phyloP scores from a whole-genome alignment of 2,113 vertebrate genomes.

The Hemiprocne comata region DNA sequence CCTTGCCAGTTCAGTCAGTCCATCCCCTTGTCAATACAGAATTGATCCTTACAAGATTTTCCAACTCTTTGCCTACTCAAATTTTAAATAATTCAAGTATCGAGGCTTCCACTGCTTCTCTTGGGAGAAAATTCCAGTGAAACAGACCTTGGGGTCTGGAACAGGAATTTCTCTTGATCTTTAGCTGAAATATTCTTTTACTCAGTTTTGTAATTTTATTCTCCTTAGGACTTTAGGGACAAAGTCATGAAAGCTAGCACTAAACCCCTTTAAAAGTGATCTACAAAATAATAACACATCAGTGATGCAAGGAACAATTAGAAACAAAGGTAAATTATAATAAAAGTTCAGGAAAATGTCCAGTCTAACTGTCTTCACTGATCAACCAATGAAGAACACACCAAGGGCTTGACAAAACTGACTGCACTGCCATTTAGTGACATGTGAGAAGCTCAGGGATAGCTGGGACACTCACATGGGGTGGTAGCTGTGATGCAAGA shows the following conservation, averaged over 20 bases:
- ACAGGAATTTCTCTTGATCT: neutral
- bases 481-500: neutral
- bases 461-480: neutral
- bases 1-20: neutral
- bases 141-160: neutral
- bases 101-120: neutral
- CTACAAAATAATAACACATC: neutral
- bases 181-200: neutral
- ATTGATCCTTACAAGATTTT: neutral
- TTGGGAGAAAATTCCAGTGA: neutral
- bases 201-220: neutral
- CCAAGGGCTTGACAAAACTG: neutral
- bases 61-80: neutral
- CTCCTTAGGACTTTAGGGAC: neutral
- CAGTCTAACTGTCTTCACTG: neutral
- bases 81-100: constrained; percentile 9
- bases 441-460: neutral
- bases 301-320: neutral
- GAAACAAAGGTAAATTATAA: neutral
- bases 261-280: neutral
- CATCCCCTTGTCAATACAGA: neutral
- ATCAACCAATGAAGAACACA: neutral
- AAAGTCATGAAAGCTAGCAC: accelerated
- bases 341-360: neutral
- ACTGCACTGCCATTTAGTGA: neutral